Evolutionary conservation across 2,797 vertebrate species (phyloP), one percentile per base, ranked within the genome.

Genomic region (Enteromius trimaculatus): DNA sequence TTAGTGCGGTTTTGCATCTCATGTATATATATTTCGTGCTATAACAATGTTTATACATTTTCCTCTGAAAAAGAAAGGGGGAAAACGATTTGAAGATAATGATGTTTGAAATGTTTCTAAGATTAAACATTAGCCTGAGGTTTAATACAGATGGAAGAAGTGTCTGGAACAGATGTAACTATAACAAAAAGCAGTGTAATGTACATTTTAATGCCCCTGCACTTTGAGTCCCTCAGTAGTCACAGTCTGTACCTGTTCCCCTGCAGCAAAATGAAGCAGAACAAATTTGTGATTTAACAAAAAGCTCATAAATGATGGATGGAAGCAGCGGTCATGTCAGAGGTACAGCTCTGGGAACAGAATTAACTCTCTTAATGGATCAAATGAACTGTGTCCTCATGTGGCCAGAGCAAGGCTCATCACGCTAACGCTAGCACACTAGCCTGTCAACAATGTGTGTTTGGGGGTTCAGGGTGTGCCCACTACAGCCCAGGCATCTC

Each of bases 291-390:
- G 37, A 14, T 72, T 71, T 72, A 77, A 81, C 68, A 77, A 77
- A 53, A 29, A 60, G 60, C 42, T 51, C 31, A 84, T 81, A 79
- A 74, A 81, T 74, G 64, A 77, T 74, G 42, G 69, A 75, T 65
- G 70, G 37, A 31, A 39, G 39, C 29, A 19, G 64, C 26, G 51
- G 51, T 37, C 51, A 68, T 77, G 64, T 70, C 51, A 13, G 47
- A 79, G 29, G 44, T 53, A 31, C 81, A 68, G 49, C 64, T 79
- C n/a, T 29, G 11, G 39, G 34, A 81, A 66, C 79, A 65, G 66
- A 77, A 78, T 81, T 74, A 82, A 79, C 69, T 68, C 53, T 66
- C 55, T 31, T 86, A 74, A 79, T 79, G 70, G 79, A 72, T n/a
- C 65, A 83, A 78, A 55, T 55, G 21, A 68, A 60, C 60, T 51